Evolutionary conservation across 2,888 invertebrate species (phyloP).

Genomic region (Aproaerema taeniolella): DNA sequence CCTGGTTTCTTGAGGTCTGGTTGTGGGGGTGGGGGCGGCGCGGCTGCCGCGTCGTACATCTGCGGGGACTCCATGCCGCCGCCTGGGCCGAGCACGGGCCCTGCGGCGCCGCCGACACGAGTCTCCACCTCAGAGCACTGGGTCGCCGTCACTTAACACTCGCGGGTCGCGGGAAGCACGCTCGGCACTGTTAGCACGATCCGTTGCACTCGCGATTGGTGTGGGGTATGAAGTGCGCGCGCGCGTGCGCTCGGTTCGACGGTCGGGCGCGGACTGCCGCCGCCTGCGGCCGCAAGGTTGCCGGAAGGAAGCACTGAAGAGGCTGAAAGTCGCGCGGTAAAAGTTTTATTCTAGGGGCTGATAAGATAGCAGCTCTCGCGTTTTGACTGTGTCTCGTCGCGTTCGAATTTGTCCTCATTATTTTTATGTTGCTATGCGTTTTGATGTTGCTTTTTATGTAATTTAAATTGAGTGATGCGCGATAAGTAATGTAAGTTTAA

Average conservation of each 20-base stretch:
- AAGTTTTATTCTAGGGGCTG: slow-evolving; percentile 37
- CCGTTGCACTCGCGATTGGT: slow-evolving; percentile 29
- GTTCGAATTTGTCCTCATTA: slow-evolving; percentile 5
- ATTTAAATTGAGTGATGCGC: too few relatives aligned
- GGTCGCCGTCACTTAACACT: slow-evolving; percentile 62
- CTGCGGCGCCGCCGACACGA: slow-evolving; percentile 65
- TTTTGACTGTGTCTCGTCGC: slow-evolving; percentile 2
- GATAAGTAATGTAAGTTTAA: too few relatives aligned
- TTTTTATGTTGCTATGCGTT: too few relatives aligned
- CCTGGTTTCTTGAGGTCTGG: slow-evolving; percentile 76
- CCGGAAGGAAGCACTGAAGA: slow-evolving; percentile 72
- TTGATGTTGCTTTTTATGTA: too few relatives aligned
- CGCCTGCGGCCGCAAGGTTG: slow-evolving; percentile 47
- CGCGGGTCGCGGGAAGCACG: slow-evolving; percentile 43
- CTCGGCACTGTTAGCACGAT: too few relatives aligned
- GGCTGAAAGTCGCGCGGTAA: slow-evolving; percentile 59
- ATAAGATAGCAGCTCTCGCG: slow-evolving; percentile 15
- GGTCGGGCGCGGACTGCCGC: slow-evolving; percentile 56
- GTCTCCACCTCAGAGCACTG: slow-evolving; percentile 74
- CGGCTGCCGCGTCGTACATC: slow-evolving; percentile 87
- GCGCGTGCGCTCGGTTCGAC: slow-evolving; percentile 54
- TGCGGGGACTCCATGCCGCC: slow-evolving; percentile 89
- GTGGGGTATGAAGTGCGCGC: slow-evolving; percentile 22
- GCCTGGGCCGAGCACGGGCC: slow-evolving; percentile 64
- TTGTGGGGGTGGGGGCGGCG: slow-evolving; percentile 80